Conservation (phyloP, 2,888 invertebrate genomes). For the Tromatobia lineatoria region DNA sequence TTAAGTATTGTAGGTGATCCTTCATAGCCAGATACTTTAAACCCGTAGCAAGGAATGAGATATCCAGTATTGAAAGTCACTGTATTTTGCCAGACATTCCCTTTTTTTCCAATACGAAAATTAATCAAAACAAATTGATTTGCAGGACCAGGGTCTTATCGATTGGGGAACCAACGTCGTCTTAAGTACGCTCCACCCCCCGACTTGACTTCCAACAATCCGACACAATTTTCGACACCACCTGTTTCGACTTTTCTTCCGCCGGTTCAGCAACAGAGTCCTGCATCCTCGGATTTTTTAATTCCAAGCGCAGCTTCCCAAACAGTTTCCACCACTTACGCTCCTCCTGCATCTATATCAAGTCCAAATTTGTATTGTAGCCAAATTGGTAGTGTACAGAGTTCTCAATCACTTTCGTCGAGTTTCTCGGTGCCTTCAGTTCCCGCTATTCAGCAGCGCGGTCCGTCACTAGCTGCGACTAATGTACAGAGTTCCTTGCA, state of each 20-base stretch:
- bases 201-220: constrained; percentile 86
- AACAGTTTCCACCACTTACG: constrained; percentile 29
- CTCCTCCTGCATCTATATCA: constrained; percentile 25
- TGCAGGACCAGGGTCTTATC: constrained; percentile 85
- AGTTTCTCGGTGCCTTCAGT: constrained; percentile 34
- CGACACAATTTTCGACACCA: constrained; percentile 69
- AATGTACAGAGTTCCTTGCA: constrained; percentile 14
- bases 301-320: constrained; percentile 43
- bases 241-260: constrained; percentile 41
- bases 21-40: no score
- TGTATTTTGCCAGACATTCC: no score
- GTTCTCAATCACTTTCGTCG: constrained; percentile 44
- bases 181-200: constrained; percentile 93
- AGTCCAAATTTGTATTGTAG: constrained; percentile 32
- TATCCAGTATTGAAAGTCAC: no score
- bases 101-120: background rate
- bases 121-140: constrained; percentile 42
- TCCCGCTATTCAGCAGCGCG: background rate
- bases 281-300: constrained; percentile 55
- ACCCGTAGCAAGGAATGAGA: no score
- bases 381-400: constrained; percentile 20
- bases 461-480: background rate
- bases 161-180: constrained; percentile 89
- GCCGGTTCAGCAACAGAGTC: constrained; percentile 34
- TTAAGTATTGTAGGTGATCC: no score